phyloP scores from a whole-genome alignment of 1,140 invertebrate genomes.

The Archivesica marissinica region DNA sequence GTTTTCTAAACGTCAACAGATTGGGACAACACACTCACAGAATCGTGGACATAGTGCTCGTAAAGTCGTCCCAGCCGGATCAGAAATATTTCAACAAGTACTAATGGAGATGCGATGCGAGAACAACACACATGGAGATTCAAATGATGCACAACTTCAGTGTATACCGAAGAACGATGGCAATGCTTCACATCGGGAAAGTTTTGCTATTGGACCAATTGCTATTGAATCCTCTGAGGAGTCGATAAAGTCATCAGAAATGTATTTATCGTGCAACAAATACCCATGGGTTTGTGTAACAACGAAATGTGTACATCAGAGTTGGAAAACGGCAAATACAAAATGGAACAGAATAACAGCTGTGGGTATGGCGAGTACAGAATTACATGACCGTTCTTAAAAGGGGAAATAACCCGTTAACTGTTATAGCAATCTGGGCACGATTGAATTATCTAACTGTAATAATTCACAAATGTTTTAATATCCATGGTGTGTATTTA shows the following conservation, averaged over 20 bases:
- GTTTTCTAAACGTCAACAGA: background rate
- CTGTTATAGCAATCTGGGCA: too few species aligned
- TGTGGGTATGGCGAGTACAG: background rate
- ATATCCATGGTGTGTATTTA: too few species aligned
- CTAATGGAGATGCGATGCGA: background rate
- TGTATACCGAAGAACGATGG: background rate
- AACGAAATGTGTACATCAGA: background rate
- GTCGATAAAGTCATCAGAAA: background rate
- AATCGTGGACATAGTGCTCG: background rate
- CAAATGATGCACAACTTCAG: too few species aligned
- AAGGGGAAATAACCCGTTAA: too few species aligned
- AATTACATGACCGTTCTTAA: too few species aligned
- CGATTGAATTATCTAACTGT: too few species aligned
- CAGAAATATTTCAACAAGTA: constrained; percentile 11
- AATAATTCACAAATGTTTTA: too few species aligned
- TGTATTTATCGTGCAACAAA: background rate
- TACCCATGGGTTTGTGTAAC: background rate
- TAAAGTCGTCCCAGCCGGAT: background rate
- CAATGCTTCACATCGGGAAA: background rate
- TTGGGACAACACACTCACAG: background rate
- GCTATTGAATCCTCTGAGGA: background rate
- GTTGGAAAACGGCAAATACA: background rate
- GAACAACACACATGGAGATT: background rate
- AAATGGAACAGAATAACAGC: background rate
- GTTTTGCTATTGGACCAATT: too few species aligned